A percentile compares a stretch with the other conserved stretches of the same genome.
Conservation (phyloP, 2,797 vertebrate species). For the Sebastolobus alascanus region DNA sequence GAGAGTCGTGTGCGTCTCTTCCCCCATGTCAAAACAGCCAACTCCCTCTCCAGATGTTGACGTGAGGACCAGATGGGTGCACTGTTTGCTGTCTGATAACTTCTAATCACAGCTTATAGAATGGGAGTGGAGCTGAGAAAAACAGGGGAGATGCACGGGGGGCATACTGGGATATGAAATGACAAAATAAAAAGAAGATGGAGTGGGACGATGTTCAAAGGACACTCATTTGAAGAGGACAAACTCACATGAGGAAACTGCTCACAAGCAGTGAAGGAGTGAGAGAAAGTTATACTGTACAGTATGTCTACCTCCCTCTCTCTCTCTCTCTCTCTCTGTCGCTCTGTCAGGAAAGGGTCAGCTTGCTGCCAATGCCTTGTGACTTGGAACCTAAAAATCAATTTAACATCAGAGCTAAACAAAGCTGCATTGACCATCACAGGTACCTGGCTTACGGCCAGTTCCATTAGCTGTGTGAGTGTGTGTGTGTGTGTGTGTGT, state of each 20-base stretch:
- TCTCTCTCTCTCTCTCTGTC: neutral
- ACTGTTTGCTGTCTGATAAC: slow-evolving; percentile 59
- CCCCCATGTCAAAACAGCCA: slow-evolving; percentile 55
- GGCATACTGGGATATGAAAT: slow-evolving; percentile 15
- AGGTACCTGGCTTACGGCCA: slow-evolving; percentile 48
- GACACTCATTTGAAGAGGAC: slow-evolving; percentile 33
- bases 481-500: slow-evolving; percentile 32
- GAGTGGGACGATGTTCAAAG: slow-evolving; percentile 27
- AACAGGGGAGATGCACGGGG: slow-evolving; percentile 3
- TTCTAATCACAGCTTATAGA: slow-evolving; percentile 63
- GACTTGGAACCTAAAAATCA: slow-evolving; percentile 67
- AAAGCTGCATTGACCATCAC: slow-evolving; percentile 61
- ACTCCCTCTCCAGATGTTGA: slow-evolving; percentile 72
- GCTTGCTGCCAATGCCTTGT: slow-evolving; percentile 42
- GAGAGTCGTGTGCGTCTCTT: slow-evolving; percentile 40
- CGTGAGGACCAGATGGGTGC: slow-evolving; percentile 67
- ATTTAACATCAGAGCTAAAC: slow-evolving; percentile 62
- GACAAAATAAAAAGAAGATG: slow-evolving; percentile 30
- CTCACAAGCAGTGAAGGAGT: slow-evolving; percentile 11
- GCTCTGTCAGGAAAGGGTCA: slow-evolving; percentile 39
- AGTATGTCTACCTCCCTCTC: neutral
- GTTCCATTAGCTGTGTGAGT: slow-evolving; percentile 58
- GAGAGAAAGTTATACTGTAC: slow-evolving; percentile 10
- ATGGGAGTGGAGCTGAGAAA: slow-evolving; percentile 39
- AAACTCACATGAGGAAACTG: slow-evolving; percentile 1